Percentiles rank a stretch among this genome's conserved stretches.
These are phyloP conservation scores for Clivina fossor DNA, from an alignment of 2,888 invertebrate genomes.

Conservation along the genomic window DNA sequence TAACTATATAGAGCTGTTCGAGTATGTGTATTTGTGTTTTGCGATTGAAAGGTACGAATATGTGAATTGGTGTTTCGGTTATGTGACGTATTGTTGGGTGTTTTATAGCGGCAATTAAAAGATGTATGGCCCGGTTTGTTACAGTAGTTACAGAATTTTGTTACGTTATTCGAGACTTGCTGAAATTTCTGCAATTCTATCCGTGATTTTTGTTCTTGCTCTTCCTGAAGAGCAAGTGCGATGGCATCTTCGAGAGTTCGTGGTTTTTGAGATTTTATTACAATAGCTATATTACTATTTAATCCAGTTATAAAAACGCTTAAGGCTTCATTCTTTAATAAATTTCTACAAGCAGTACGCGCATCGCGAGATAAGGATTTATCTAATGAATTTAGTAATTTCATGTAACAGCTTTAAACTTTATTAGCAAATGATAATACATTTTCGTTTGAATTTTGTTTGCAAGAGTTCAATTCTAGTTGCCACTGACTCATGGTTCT, in stretches of 20 bases:
- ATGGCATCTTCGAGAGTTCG: not conserved
- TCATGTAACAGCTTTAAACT: constrained; percentile 43
- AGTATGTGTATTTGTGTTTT: too few relatives aligned
- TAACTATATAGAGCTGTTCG: too few relatives aligned
- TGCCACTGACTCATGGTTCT: constrained; percentile 40
- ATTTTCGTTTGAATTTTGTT: constrained; percentile 36
- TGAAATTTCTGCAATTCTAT: constrained; percentile 1
- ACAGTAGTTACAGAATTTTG: not conserved
- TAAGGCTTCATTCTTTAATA: not conserved
- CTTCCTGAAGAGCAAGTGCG: not conserved
- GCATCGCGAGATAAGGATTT: constrained; percentile 33
- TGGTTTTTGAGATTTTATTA: constrained; percentile 1
- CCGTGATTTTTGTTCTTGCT: not conserved
- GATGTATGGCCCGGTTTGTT: constrained; percentile 3
- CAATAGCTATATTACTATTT: not conserved
- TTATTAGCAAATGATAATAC: constrained; percentile 38
- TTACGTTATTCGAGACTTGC: not conserved
- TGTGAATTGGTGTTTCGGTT: too few relatives aligned
- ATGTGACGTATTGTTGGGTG: too few relatives aligned
- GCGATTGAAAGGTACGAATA: too few relatives aligned
- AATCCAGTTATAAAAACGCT: not conserved
- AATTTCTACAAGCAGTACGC: constrained; percentile 39
- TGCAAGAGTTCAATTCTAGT: constrained; percentile 38
- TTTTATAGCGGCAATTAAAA: not conserved
- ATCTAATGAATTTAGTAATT: constrained; percentile 42